Evolutionary conservation across 2,113 vertebrate genomes (phyloP), one percentile per base, ranked within the genome.

Genomic region (Cheirogaleus medius): DNA sequence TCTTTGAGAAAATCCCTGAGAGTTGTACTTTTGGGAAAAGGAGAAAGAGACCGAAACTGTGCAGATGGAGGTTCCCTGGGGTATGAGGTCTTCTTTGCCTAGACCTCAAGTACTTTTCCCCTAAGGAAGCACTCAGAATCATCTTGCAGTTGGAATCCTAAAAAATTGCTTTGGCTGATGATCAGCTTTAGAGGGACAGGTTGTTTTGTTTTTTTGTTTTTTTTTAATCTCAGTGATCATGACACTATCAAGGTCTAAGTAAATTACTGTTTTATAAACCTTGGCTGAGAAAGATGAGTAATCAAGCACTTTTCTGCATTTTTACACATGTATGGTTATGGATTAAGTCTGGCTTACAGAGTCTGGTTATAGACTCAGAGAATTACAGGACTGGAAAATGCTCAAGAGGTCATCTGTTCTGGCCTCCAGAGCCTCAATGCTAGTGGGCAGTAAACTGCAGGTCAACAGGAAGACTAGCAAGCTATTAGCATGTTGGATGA

Each of bases 1-100:
- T 73, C 85, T 76, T 49, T 58, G 66, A 88, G 95, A 85, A 94
- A 91, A 58, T 85, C 88, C 85, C 78, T 94, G 44, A 34, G 78
- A 88, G 39, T 76, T 76, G 66, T 68, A 66, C 58, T 66, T 54
- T 63, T 73, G 42, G 47, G 49, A 83, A 95, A 96, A 80, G 32
- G 58, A 82, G 13, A 94, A 97, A 95, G 54, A 78, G 25, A 66
- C n/a, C 34, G 4, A 84, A 90, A 92, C 17, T 71, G 25, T 77
- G 60, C 47, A 76, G 76, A 82, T 32, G 47, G 78, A 76, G 34
- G 9, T 34, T 87, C 93, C 77, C 90, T 82, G 37, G 64, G 9
- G 76, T 34, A 54, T 23, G 71, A 95, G 49, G 81, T 86, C 56
- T 60, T 49, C 78, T 37, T 68, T 60, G 39, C 87, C 77, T 87